Evolutionary conservation across 2,113 vertebrate genomes (phyloP).

Genomic region (Apteryx mantelli): DNA sequence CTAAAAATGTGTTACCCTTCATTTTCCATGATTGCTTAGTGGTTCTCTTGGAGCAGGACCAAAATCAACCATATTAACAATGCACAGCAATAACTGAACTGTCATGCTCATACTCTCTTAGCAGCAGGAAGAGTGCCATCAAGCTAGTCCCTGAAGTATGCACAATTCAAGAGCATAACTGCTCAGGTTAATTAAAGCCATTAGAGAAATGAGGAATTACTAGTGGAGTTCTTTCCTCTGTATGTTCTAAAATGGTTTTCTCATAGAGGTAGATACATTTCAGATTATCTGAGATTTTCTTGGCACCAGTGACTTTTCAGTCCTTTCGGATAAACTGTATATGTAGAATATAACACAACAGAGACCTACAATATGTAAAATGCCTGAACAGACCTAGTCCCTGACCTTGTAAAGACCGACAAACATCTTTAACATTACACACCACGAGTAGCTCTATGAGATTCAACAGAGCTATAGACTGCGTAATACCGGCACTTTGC

Average conservation of each 20-base stretch:
- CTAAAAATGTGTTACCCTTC: conserved; percentile 77
- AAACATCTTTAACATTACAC: neutral
- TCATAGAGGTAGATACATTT: conserved; percentile 31
- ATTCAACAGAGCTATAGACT: accelerated
- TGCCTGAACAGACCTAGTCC: neutral
- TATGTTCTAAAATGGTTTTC: neutral
- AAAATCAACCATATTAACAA: conserved; percentile 78
- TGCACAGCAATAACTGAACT: conserved; percentile 75
- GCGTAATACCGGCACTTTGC: accelerated
- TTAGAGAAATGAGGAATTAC: conserved; percentile 55
- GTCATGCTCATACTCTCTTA: conserved; percentile 58
- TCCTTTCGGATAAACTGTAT: neutral
- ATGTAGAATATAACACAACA: neutral
- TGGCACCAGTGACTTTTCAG: neutral
- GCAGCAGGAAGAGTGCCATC: conserved; percentile 30
- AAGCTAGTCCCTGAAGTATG: conserved; percentile 39
- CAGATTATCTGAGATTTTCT: conserved; percentile 53
- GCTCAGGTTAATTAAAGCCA: conserved; percentile 67
- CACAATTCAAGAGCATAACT: conserved; percentile 29
- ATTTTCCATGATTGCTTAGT: conserved; percentile 77
- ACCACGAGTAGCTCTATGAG: neutral
- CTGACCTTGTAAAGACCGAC: neutral
- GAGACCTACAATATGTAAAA: neutral
- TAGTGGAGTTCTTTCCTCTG: conserved; percentile 20
- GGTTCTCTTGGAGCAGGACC: conserved; percentile 72